These are phyloP conservation scores for Falco peregrinus DNA, from an alignment of 2,797 vertebrate species.

Conservation along the genomic window DNA sequence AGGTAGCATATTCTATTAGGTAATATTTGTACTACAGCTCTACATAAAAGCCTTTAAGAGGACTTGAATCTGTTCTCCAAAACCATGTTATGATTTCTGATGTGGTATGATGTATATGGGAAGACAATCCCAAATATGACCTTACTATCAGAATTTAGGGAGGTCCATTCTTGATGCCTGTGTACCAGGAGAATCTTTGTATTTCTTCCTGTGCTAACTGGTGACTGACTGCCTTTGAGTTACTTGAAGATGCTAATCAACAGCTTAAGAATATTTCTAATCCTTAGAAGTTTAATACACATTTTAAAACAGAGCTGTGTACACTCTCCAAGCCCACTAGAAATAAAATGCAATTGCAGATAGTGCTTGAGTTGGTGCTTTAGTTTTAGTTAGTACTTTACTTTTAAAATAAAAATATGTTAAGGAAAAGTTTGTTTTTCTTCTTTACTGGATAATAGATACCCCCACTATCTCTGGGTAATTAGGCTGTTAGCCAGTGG, in stretches of 20 bases:
- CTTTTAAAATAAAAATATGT: neutral
- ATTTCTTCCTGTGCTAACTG: neutral
- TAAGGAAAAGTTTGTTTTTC: neutral
- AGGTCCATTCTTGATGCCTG: fast-evolving
- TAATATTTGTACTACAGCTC: neutral
- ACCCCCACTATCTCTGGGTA: neutral
- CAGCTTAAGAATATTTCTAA: neutral
- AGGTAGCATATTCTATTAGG: neutral
- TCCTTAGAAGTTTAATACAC: neutral
- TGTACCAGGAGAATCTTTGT: neutral
- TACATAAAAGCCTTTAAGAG: neutral
- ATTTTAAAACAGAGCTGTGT: neutral
- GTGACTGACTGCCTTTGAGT: neutral
- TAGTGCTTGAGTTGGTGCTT: neutral
- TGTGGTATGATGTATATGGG: neutral
- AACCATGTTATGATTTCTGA: neutral
- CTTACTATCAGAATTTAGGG: neutral
- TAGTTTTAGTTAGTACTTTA: neutral
- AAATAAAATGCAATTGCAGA: neutral
- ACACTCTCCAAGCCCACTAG: neutral
- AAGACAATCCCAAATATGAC: neutral
- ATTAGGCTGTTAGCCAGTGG: neutral
- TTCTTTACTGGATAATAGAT: neutral
- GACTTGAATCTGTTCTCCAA: neutral
- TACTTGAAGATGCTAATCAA: neutral